Evolutionary conservation across 2,888 invertebrate genomes (phyloP).

Genomic region (Scaeva pyrastri): DNA sequence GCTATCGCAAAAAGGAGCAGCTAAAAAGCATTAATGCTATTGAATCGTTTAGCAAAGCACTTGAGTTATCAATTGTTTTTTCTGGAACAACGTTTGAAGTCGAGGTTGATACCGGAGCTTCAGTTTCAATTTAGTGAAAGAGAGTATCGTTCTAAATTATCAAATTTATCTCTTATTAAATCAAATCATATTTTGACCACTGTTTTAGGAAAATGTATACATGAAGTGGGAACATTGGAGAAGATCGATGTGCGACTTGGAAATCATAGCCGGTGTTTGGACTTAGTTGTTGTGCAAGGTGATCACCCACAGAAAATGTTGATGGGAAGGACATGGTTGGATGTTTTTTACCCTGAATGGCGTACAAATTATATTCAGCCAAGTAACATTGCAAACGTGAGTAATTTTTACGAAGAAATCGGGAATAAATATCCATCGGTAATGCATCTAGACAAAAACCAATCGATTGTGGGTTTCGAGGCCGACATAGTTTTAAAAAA

Average conservation of each 20-base stretch:
- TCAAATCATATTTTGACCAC: constrained; percentile 35
- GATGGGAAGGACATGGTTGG: constrained; percentile 42
- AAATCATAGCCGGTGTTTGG: not conserved
- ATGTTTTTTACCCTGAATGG: constrained; percentile 10
- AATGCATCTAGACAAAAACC: constrained; percentile 9
- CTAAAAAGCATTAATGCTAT: constrained; percentile 19
- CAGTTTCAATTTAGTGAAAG: constrained; percentile 43
- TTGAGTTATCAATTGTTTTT: not conserved
- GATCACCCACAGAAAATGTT: constrained; percentile 31
- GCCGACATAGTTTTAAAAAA: constrained; percentile 34
- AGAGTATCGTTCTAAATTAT: constrained; percentile 32
- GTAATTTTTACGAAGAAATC: constrained; percentile 23
- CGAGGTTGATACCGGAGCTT: constrained; percentile 31
- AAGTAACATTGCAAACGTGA: constrained; percentile 8
- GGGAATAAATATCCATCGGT: constrained; percentile 19
- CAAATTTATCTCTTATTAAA: constrained; percentile 22
- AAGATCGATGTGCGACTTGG: constrained; percentile 25
- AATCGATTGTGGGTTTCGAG: constrained; percentile 27
- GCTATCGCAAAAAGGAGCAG: not conserved
- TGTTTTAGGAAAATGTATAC: constrained; percentile 38
- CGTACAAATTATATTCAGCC: not conserved
- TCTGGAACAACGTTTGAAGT: not conserved
- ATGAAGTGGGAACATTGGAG: constrained; percentile 26
- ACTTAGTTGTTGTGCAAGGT: constrained; percentile 32
- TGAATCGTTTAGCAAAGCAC: constrained; percentile 10